Evolutionary conservation across 1,140 invertebrate species (phyloP), one percentile per base, ranked within the genome.

Genomic region (Dryas iulia): DNA sequence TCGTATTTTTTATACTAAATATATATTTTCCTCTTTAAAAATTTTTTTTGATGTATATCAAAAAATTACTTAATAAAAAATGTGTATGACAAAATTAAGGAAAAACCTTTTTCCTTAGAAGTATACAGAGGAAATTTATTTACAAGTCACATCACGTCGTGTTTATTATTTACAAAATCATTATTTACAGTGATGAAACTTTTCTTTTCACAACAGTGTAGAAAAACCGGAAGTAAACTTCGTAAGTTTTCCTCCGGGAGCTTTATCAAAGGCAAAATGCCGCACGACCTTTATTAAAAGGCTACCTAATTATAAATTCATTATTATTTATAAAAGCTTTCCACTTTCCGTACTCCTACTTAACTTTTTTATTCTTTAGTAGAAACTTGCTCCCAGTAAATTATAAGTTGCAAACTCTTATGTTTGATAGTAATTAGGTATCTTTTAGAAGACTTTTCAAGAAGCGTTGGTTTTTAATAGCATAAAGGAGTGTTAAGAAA

Each of bases 271-370:
- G 68, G 61, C 61, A 54, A 64, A 65, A 70, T 58, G 56, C 68
- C 61, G 68, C 60, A 58, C 53, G 58, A 60, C 52, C 62, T 73
- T 54, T 30, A 74, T 67, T 67, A 71, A 69, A 65, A 70, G 66
- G 66, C 33, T 74, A 71, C 56, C 65, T 71, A 71, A 74, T 74
- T 74, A 71, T 63, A 65, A 74, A 74, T 74, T 74, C 69, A 71
- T 74, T 71, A 67, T 74, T 71, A 74, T 74, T 71, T 67, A 61
- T 66, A 68, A 71, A 74, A 74, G 18, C 71, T 74, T 71, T 39
- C 25, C 65, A 39, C 69, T 62, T 74, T 71, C 65, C 47, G 66
- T 71, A 74, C 66, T 70, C 60, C 33, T 59, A 56, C 69, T 64
- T 59, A 63, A 63, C 56, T 71, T 64, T 63, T 72, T 72, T 72